A percentile compares a stretch with the other conserved stretches of the same genome.
phyloP scores from a whole-genome alignment of 1,140 invertebrate genomes.

The Ectropis grisescens region DNA sequence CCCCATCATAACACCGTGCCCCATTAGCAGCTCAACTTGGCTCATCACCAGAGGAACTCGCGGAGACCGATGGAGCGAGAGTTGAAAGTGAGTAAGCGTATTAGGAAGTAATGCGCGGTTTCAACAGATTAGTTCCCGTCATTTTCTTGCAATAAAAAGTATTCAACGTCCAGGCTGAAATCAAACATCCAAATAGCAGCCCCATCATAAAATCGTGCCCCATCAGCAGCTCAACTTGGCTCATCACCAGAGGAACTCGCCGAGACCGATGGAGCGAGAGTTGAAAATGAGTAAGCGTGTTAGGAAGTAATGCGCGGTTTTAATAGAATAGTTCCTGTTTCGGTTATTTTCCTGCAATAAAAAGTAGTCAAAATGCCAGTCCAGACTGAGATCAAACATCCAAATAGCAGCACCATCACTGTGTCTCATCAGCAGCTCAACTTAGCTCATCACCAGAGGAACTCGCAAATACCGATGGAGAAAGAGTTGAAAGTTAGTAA shows the following conservation, averaged over 20 bases:
- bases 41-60: constrained; percentile 44
- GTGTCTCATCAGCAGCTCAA: constrained; percentile 22
- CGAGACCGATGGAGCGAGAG: constrained; percentile 32
- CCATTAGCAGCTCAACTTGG: constrained; percentile 42
- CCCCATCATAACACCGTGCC: constrained; percentile 32
- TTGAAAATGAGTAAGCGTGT: constrained; percentile 5
- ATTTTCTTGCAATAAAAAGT: too few relatives aligned
- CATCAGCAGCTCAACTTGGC: constrained; percentile 39
- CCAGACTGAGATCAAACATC: too few relatives aligned
- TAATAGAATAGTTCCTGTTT: too few relatives aligned
- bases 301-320: too few relatives aligned
- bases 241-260: constrained; percentile 46
- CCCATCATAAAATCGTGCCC: constrained; percentile 34
- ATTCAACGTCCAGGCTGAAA: too few relatives aligned
- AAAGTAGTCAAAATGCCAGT: too few relatives aligned
- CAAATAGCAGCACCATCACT: constrained; percentile 15
- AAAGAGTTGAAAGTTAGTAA: constrained; percentile 36
- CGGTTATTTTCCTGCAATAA: too few relatives aligned
- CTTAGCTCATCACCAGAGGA: constrained; percentile 38
- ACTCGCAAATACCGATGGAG: constrained; percentile 43
- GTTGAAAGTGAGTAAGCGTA: constrained; percentile 8
- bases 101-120: too few relatives aligned
- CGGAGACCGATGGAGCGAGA: constrained; percentile 35
- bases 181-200: constrained; percentile 13
- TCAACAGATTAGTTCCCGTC: too few relatives aligned